Evolutionary conservation across 2,113 vertebrate genomes (phyloP), one percentile per base, ranked within the genome.

Genomic region (Daubentonia madagascariensis): DNA sequence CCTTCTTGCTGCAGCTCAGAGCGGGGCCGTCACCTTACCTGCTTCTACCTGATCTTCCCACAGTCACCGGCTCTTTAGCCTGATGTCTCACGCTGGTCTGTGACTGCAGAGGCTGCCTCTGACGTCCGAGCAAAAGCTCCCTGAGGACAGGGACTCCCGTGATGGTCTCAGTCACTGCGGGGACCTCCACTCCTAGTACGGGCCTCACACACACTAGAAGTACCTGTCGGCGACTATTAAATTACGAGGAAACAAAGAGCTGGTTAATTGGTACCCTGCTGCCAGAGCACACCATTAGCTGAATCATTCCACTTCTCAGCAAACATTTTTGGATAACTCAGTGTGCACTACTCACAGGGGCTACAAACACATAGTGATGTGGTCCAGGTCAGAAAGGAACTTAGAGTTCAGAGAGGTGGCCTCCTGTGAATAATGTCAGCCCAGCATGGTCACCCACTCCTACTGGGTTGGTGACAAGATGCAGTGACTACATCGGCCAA

Each of bases 31-130:
- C n/a, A 4, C 13, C 14, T n/a, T 18, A 10, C 9, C 32, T 5
- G 0, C 35, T 72, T 8, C 40, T 35, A 16, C 17, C 59, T 28
- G 59, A 30, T 1, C 8, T 45, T 76, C 79, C 48, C 70, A 10
- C 0, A 0, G 23, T 37, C 54, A 37, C 8, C 37, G 65, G 23
- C 23, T 18, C 87, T 52, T 57, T 45, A 9, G 11, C 23, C 35
- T 5, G 0, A 8, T 2, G 13, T 9, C 30, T 2, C 18, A 1
- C 0, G 0, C 30, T 32, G 28, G 1, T 14, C 50, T 68, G 10
- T 10, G 45, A 16, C 11, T 28, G 5, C 0, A 25, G 5, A 11
- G 1, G 8, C 45, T 40, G 8, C 13, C 32, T 83, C 40, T 45
- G 43, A 17, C 17, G 9, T 52, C 28, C 45, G 20, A 16, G 32